Conservation (phyloP, 2,888 invertebrate genomes). For the Mesorhabditis belari region DNA sequence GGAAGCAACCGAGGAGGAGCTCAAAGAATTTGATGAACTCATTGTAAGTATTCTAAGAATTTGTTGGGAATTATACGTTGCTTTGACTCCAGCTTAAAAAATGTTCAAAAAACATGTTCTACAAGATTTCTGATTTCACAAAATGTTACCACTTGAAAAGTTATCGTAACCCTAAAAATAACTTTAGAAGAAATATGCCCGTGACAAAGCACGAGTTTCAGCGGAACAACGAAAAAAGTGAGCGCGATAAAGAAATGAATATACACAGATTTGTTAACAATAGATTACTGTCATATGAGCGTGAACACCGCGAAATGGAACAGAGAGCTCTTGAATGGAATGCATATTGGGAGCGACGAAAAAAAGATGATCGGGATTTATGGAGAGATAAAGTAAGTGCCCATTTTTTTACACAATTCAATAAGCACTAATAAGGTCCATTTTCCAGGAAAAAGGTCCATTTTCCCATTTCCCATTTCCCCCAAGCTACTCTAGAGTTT, state of each 20-base stretch:
- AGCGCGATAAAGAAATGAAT: not conserved
- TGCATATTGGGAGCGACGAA: slow-evolving; percentile 35
- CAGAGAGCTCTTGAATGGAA: slow-evolving; percentile 29
- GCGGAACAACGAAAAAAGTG: slow-evolving; percentile 1
- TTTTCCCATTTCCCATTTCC: not conserved
- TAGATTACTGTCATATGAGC: slow-evolving; percentile 31
- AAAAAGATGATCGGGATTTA: slow-evolving; percentile 28
- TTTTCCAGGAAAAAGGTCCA: not conserved
- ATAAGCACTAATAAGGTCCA: not conserved
- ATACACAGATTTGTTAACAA: slow-evolving; percentile 2
- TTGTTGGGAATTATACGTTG: not conserved
- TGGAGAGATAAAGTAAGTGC: slow-evolving; percentile 30
- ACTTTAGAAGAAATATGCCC: not conserved
- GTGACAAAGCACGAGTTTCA: not conserved
- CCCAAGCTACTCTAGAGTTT: not conserved
- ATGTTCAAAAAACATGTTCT: no score
- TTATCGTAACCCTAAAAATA: no score
- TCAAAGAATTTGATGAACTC: not conserved
- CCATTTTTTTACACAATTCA: not conserved
- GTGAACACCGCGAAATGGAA: slow-evolving; percentile 28
- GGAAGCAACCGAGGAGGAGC: not conserved
- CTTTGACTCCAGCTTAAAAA: not conserved
- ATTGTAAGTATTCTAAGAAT: not conserved
- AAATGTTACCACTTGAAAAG: no score
- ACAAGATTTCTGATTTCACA: no score